These are phyloP conservation scores for Asarcornis scutulata DNA, from an alignment of 2,113 vertebrate species.

Conservation along the genomic window DNA sequence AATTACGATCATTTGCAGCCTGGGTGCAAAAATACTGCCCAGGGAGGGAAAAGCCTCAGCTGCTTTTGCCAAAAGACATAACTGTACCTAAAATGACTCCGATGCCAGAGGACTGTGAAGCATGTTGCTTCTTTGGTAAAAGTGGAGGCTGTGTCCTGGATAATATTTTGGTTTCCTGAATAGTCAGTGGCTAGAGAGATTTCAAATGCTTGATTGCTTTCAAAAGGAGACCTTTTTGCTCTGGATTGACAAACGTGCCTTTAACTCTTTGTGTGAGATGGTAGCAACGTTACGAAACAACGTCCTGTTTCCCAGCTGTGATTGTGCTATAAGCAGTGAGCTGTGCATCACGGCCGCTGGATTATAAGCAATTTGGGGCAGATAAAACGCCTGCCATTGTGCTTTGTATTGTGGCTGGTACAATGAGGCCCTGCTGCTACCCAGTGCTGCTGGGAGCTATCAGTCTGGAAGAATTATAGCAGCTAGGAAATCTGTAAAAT, in stretches of 20 bases:
- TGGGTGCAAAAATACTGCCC: not conserved
- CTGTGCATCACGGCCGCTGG: accelerated
- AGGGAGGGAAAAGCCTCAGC: not conserved
- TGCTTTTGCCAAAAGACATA: slow-evolving; percentile 25
- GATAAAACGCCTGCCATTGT: not conserved
- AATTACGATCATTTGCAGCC: not conserved
- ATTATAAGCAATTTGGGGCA: not conserved
- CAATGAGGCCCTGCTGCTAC: not conserved
- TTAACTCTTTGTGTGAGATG: not conserved
- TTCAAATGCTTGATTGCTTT: not conserved
- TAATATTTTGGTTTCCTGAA: not conserved
- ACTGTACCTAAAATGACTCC: not conserved
- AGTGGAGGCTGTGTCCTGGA: not conserved
- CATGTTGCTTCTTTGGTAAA: not conserved
- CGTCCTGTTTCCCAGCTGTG: not conserved
- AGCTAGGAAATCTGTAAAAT: not conserved
- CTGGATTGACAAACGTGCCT: not conserved
- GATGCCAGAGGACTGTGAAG: not conserved
- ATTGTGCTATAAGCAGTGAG: not conserved
- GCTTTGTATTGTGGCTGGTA: not conserved
- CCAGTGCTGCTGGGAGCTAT: not conserved
- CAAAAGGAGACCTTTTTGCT: not conserved
- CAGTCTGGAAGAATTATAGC: not conserved
- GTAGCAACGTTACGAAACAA: not conserved
- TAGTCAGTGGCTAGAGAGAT: not conserved